A percentile compares a stretch with the other conserved stretches of the same genome.
These are phyloP conservation scores for Hucho hucho DNA, from an alignment of 2,113 vertebrate genomes.

Conservation along the genomic window DNA sequence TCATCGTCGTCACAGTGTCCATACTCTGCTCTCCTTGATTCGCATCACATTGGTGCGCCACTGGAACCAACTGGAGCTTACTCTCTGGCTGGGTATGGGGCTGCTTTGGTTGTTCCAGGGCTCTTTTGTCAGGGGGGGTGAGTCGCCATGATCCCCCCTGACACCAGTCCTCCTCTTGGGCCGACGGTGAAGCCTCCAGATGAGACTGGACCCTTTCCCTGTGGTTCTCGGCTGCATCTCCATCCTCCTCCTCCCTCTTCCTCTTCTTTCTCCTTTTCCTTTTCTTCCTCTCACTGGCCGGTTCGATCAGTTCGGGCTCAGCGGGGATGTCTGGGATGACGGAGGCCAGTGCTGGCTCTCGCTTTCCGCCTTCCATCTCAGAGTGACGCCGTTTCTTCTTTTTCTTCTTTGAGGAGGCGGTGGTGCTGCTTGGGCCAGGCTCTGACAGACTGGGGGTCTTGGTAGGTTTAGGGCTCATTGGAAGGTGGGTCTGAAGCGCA, in stretches of 20 bases:
- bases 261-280: constrained; percentile 60
- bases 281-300: constrained; percentile 46
- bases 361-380: constrained; percentile 46
- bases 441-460: constrained; percentile 25
- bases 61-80: not conserved
- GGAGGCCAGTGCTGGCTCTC: not conserved
- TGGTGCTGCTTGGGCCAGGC: constrained; percentile 21
- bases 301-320: not conserved
- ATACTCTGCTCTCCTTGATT: constrained; percentile 10
- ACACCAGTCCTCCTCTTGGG: constrained; percentile 75
- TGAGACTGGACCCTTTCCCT: constrained; percentile 52
- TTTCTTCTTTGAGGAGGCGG: constrained; percentile 53
- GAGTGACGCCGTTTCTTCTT: constrained; percentile 67
- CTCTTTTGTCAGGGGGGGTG: constrained; percentile 10
- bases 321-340: not conserved
- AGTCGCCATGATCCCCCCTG: constrained; percentile 68
- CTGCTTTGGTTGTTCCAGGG: constrained; percentile 18
- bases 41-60: not conserved
- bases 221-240: constrained; percentile 12
- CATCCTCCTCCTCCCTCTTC: constrained; percentile 28
- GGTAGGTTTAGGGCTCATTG: constrained; percentile 57
- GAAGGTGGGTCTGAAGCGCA: constrained; percentile 45
- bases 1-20: constrained; percentile 48
- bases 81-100: constrained; percentile 3
- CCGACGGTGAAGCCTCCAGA: constrained; percentile 51